Base-by-base conservation (phyloP, 2,888 invertebrate species). In the Pandemis cinnamomeana region DNA sequence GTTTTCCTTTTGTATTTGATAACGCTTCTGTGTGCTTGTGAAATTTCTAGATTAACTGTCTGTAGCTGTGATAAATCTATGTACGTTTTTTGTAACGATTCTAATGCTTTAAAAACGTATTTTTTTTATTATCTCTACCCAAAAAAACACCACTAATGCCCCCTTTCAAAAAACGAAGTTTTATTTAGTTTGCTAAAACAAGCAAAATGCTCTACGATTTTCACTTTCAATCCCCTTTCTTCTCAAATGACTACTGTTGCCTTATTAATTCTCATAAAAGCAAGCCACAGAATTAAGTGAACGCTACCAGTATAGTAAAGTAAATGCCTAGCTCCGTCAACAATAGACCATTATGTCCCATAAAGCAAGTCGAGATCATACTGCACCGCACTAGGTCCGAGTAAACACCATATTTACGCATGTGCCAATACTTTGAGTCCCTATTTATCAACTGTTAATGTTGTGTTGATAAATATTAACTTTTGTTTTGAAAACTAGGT, bases 301-400 rank as follows among this genome's bases (percentile, higher is more conserved):
- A 51, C n/a, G 53, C 53, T 55, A 20, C 53, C 8, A 15, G 53
- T 20, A 55, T 20, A 15, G 1, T 48, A 2, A 11, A 44, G 44
- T n/a, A 51, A 7, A n/a, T 44, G 20, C 46, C 5, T 55, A 53
- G 55, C 27, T 55, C 20, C 44, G 55, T 46, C 15, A 10, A 64
- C 64, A 71, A 71, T 71, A 64, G 64, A 64, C 55, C 44, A 71
- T 71, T 71, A 44, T 44, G 27, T n/a, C 27, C 13, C 46, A 36
- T 55, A 58, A 71, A 64, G 44, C 55, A 64, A 71, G 36, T 41
- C 36, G 15, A 15, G 15, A 55, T 64, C 53, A 71, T 42, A 6
- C 41, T 42, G 63, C 70, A 71, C 42, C 55, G 27, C 7, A 2
- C 13, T 10, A 48, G 13, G 11, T 2, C 4, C 13, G 71, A 53